A percentile compares a stretch with the other conserved stretches of the same genome.
phyloP scores from a whole-genome alignment of 2,113 vertebrate genomes.

The Macroglossus sobrinus region DNA sequence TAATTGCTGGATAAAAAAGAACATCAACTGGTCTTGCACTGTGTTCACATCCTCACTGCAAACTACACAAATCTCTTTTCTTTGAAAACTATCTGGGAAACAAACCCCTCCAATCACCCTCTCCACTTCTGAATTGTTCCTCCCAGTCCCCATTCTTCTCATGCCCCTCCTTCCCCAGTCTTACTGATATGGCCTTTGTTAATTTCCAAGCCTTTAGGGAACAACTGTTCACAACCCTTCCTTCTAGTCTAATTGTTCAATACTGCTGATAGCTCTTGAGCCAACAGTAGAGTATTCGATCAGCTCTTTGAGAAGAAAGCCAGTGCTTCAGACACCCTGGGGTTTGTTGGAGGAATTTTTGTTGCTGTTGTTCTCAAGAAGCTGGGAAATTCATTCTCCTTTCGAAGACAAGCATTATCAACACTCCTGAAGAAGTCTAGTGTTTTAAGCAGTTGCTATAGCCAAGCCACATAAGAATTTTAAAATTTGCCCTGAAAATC shows the following conservation, averaged over 20 bases:
- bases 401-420: background rate
- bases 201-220: slow-evolving; percentile 35
- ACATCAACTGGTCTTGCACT: background rate
- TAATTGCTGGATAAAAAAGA: slow-evolving; percentile 35
- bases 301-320: slow-evolving; percentile 64
- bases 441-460: background rate
- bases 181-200: slow-evolving; percentile 68
- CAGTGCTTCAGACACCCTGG: slow-evolving; percentile 61
- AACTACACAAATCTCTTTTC: background rate
- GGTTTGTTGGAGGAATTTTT: background rate
- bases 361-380: background rate
- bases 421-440: background rate
- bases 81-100: slow-evolving; percentile 57
- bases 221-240: slow-evolving; percentile 27
- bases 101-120: background rate
- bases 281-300: slow-evolving; percentile 64
- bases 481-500: background rate
- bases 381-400: background rate
- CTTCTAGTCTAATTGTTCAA: slow-evolving; percentile 74
- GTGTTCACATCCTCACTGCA: background rate
- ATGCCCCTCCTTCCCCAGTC: background rate
- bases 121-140: background rate
- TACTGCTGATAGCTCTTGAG: slow-evolving; percentile 66
- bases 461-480: slow-evolving; percentile 4
- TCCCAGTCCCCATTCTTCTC: slow-evolving; percentile 15